Conservation (phyloP, 2,888 invertebrate species). For the Campoplex nolae region DNA sequence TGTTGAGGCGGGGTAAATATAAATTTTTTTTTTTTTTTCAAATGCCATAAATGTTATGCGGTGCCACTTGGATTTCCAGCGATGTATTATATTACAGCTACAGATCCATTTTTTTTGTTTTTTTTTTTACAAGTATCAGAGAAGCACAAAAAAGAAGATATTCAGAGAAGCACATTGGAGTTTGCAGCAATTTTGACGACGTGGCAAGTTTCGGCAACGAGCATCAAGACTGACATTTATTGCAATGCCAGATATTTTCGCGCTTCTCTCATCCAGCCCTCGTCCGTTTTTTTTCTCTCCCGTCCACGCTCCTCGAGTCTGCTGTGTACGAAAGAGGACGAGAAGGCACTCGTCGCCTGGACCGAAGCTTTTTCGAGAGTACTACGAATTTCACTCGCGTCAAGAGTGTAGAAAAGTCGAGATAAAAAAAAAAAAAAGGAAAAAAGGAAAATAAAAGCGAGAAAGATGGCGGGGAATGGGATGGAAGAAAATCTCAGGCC, state of each 20-base stretch:
- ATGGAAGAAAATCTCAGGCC: slow-evolving; percentile 22
- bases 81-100: slow-evolving; percentile 23
- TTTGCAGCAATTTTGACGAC: slow-evolving; percentile 59
- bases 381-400: slow-evolving; percentile 69
- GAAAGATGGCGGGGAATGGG: slow-evolving; percentile 29
- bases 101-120: slow-evolving; percentile 36
- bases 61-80: not conserved
- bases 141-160: slow-evolving; percentile 13
- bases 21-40: too few species aligned
- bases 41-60: not conserved
- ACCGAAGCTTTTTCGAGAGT: slow-evolving; percentile 68
- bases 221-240: slow-evolving; percentile 66
- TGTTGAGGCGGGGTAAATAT: not conserved
- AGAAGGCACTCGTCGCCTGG: slow-evolving; percentile 56
- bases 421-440: too few species aligned
- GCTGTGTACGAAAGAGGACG: slow-evolving; percentile 31
- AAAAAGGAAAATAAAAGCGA: slow-evolving; percentile 25
- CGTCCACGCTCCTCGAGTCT: slow-evolving; percentile 43
- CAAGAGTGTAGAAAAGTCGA: slow-evolving; percentile 65
- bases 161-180: slow-evolving; percentile 38
- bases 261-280: slow-evolving; percentile 57
- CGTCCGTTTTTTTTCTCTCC: slow-evolving; percentile 14
- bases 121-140: slow-evolving; percentile 3
- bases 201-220: slow-evolving; percentile 61
- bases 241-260: slow-evolving; percentile 67